These are phyloP conservation scores for Pelodytes ibericus DNA, from an alignment of 2,797 vertebrate genomes.

Conservation along the genomic window DNA sequence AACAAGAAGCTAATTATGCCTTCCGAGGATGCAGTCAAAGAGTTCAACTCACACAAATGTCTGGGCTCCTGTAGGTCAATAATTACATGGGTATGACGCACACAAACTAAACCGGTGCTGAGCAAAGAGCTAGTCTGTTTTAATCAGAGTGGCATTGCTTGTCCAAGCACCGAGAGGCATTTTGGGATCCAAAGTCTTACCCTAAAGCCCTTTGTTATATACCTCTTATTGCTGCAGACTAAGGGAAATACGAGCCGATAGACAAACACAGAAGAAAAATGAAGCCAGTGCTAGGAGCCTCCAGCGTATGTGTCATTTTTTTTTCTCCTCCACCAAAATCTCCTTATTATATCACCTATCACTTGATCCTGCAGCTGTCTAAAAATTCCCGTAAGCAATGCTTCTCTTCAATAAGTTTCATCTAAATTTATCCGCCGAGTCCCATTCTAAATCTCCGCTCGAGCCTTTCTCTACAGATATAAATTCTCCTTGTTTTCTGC, in stretches of 20 bases:
- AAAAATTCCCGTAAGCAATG: constrained; percentile 33
- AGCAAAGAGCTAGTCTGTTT: constrained; percentile 29
- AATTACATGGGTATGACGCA: constrained; percentile 51
- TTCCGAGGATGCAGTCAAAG: constrained; percentile 39
- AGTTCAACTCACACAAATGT: constrained; percentile 43
- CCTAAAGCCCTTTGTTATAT: constrained; percentile 40
- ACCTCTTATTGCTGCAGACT: constrained; percentile 47
- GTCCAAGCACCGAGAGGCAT: constrained; percentile 32
- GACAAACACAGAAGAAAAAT: constrained; percentile 37
- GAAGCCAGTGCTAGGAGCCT: constrained; percentile 38
- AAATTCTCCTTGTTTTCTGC: constrained; percentile 40
- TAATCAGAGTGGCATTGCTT: constrained; percentile 46
- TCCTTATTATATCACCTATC: constrained; percentile 51
- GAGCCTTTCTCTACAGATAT: constrained; percentile 39
- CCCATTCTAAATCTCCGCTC: constrained; percentile 36
- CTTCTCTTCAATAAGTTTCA: constrained; percentile 41
- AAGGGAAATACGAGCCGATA: constrained; percentile 29
- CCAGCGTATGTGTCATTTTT: constrained; percentile 47
- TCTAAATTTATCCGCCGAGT: constrained; percentile 43
- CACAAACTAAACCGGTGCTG: constrained; percentile 25
- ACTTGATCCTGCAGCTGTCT: constrained; percentile 38
- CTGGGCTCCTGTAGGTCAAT: constrained; percentile 46
- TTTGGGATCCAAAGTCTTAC: constrained; percentile 42
- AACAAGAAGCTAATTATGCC: constrained; percentile 54
- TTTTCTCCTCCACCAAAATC: constrained; percentile 36